These are phyloP conservation scores for Charina bottae DNA, from an alignment of 2,113 vertebrate genomes.

Conservation along the genomic window DNA sequence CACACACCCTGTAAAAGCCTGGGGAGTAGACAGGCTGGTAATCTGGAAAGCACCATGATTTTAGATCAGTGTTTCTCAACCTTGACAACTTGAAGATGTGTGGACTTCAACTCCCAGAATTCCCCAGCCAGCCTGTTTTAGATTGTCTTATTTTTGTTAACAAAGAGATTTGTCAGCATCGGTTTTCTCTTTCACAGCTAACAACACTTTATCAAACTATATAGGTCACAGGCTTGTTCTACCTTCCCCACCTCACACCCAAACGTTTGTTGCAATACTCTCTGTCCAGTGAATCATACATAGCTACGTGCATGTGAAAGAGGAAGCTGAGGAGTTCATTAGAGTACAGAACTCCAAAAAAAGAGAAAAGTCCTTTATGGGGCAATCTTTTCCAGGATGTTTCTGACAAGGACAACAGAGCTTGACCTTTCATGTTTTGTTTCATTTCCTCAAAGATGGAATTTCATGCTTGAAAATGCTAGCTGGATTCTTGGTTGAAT, in stretches of 20 bases:
- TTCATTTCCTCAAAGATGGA: constrained; percentile 29
- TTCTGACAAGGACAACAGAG: constrained; percentile 33
- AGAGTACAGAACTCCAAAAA: constrained; percentile 22
- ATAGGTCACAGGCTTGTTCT: background rate
- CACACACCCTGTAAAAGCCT: background rate
- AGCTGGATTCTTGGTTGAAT: background rate
- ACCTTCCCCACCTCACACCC: background rate
- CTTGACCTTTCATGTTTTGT: constrained; percentile 9
- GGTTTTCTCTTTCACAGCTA: background rate
- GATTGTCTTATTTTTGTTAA: background rate
- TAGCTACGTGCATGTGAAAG: background rate
- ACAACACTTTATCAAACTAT: background rate
- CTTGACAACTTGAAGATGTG: too few species aligned
- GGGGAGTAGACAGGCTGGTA: background rate
- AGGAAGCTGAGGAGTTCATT: constrained; percentile 2
- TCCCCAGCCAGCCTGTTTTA: background rate
- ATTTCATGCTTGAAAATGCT: constrained; percentile 38
- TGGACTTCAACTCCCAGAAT: background rate
- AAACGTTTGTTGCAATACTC: background rate
- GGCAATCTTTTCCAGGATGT: constrained; percentile 39
- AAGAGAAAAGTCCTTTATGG: constrained; percentile 9
- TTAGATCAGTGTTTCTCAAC: background rate
- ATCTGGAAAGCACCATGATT: background rate
- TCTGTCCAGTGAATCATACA: constrained; percentile 11
- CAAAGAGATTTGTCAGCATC: background rate